These are phyloP conservation scores for Furcifer pardalis DNA, from an alignment of 2,797 vertebrate genomes.

Conservation along the genomic window DNA sequence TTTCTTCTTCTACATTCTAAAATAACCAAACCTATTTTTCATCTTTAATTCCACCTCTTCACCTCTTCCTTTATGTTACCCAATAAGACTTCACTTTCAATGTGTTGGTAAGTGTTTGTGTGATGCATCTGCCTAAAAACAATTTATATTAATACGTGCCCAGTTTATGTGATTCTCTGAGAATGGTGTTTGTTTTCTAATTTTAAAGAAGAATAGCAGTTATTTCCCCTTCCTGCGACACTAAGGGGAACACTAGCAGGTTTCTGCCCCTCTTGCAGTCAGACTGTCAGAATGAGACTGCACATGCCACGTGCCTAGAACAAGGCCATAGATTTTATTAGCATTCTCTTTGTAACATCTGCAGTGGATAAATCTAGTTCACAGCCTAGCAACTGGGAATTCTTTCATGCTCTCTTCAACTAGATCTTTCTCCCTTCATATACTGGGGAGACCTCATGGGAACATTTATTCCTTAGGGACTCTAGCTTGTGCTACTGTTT, in stretches of 20 bases:
- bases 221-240: constrained; percentile 1
- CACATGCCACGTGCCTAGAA: background rate
- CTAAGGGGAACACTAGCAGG: rapidly evolving
- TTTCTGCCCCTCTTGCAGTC: background rate
- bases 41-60: no score
- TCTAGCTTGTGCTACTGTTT: background rate
- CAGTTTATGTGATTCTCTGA: rapidly evolving
- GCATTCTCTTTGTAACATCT: constrained; percentile 19
- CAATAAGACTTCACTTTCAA: no score
- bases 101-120: no score
- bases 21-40: no score
- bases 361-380: constrained; percentile 8
- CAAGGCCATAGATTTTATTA: constrained; percentile 22
- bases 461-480: no score
- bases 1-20: no score
- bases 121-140: background rate
- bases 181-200: background rate
- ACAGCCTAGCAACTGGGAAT: background rate
- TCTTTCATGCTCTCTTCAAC: background rate
- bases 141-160: background rate
- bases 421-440: background rate
- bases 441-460: background rate
- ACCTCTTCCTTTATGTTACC: no score
- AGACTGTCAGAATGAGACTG: background rate
- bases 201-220: background rate